Conservation (phyloP, 2,113 vertebrate species). For the Solenodon paradoxus region DNA sequence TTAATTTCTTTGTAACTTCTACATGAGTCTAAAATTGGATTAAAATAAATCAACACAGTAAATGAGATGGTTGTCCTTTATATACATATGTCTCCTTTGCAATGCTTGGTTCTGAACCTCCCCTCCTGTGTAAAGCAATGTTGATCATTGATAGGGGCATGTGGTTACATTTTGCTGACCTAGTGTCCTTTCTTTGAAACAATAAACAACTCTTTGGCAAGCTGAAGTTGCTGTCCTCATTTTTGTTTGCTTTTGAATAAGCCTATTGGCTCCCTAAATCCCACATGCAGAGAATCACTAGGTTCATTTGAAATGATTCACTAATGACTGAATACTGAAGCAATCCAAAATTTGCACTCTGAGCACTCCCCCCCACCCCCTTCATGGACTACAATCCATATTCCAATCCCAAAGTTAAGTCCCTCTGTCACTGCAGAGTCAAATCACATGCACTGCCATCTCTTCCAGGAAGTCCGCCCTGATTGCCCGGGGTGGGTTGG, state of each 20-base stretch:
- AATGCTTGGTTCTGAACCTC: not conserved
- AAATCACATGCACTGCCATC: accelerated
- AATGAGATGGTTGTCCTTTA: not conserved
- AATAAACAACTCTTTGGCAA: not conserved
- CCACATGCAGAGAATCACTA: not conserved
- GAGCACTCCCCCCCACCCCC: no score
- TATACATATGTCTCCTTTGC: not conserved
- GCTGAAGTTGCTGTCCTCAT: not conserved
- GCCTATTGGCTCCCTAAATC: not conserved
- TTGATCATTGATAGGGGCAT: no score
- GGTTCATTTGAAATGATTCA: not conserved
- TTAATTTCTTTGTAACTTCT: not conserved
- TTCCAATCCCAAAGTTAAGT: not conserved
- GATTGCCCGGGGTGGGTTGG: accelerated
- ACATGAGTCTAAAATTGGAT: not conserved
- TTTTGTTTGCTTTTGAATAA: not conserved
- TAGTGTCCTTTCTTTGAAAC: not conserved
- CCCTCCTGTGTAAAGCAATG: not conserved
- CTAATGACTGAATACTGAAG: not conserved
- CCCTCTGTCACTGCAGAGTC: accelerated
- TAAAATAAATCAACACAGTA: not conserved
- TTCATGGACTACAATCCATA: not conserved
- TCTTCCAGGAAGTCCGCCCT: not conserved
- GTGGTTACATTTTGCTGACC: not conserved
- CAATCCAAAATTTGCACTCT: not conserved